Evolutionary conservation across 2,888 invertebrate species (phyloP).

Genomic region (Andrena minutula): DNA sequence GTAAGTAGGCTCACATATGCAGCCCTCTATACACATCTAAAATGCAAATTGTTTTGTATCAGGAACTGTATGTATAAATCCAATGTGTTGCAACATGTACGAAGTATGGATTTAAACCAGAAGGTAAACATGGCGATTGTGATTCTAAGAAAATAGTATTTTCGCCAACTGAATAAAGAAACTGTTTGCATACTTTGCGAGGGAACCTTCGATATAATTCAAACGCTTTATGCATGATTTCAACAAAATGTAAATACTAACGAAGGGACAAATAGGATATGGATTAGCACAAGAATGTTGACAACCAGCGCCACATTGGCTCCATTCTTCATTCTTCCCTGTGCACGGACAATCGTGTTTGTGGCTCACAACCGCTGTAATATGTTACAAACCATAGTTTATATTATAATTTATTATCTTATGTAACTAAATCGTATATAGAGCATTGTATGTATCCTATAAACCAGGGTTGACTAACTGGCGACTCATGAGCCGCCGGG

Average conservation of each 20-base stretch:
- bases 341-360: background rate
- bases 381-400: background rate
- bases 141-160: too few species aligned
- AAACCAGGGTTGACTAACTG: too few species aligned
- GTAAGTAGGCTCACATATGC: background rate
- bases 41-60: background rate
- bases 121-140: too few species aligned
- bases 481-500: too few species aligned
- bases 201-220: background rate
- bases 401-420: background rate
- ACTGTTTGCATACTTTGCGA: background rate
- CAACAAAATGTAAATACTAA: background rate
- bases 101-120: too few species aligned
- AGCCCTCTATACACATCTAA: background rate
- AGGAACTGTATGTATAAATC: background rate
- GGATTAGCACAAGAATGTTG: background rate
- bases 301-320: background rate
- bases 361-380: background rate
- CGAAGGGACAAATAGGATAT: background rate
- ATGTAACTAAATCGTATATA: background rate
- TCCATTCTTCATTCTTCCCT: background rate
- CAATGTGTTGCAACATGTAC: too few species aligned
- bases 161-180: background rate
- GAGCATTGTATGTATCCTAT: too few species aligned
- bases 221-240: too few species aligned